Base-by-base conservation (phyloP, 2,113 vertebrate genomes). In the Xenopus borealis region DNA sequence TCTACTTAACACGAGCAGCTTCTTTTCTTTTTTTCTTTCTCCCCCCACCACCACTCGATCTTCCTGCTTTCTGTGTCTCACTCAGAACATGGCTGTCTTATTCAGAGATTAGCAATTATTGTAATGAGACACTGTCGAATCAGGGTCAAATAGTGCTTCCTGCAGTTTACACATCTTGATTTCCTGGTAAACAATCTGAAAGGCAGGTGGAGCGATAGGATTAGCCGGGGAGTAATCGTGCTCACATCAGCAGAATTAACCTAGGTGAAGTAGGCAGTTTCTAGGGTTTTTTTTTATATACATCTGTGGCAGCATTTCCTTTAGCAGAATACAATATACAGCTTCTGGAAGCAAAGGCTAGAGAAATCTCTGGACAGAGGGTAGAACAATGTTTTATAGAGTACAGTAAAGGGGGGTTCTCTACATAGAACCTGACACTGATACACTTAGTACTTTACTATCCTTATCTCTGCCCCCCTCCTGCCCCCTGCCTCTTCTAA, bases 51-150 rank as follows among this genome's bases (percentile, higher is more conserved):
- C 33, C 33, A 40, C 33, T 69, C 33, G 62, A 44, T 85, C 85
- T 86, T 82, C 80, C 81, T 76, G 68, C 81, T 84, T 83, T 80
- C 84, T 77, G 85, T 81, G 85, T 81, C 88, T 86, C 88, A 88
- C 87, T 87, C 87, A 88, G 88, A 92, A 91, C 90, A 92, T 92
- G 91, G 89, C 91, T 91, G 92, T 91, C 91, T 91, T 88, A 90
- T 86, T 91, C 90, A 88, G 89, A 91, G 90, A 92, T 92, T 90
- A 92, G 90, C 91, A 92, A 92, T 93, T 92, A 93, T 90, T 91
- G 89, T 90, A 92, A 92, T 92, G 91, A 93, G 91, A 92, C 90
- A 90, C 89, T 89, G 91, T 86, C 84, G 62, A 87, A 87, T 71
- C 85, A 85, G 89, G 90, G 90, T 93, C 92, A 92, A 92, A 92